phyloP scores from a whole-genome alignment of 2,888 invertebrate species.

The Oscheius myriophilus region DNA sequence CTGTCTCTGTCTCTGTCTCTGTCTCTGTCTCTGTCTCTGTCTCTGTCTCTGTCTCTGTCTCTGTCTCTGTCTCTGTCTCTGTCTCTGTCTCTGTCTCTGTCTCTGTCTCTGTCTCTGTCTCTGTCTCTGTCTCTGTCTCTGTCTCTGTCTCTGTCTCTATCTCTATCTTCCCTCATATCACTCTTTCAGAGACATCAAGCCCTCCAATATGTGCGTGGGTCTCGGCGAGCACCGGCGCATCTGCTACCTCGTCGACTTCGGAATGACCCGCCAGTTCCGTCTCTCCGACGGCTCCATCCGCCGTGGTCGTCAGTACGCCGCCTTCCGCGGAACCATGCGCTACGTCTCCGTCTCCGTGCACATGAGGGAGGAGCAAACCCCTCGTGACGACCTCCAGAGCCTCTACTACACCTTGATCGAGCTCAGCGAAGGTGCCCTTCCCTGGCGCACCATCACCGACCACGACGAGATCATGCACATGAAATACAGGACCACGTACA shows the following conservation, averaged over 20 bases:
- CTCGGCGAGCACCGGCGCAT: conserved; percentile 46
- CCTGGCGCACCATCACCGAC: conserved; percentile 58
- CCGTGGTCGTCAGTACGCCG: conserved; percentile 59
- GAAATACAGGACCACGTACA: conserved; percentile 36
- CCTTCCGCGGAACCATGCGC: conserved; percentile 65
- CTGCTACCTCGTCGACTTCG: conserved; percentile 66
- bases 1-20: no score
- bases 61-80: no score
- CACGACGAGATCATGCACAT: conserved; percentile 53
- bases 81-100: no score
- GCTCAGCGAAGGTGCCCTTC: conserved; percentile 58
- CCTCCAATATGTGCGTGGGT: conserved; percentile 65
- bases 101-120: no score
- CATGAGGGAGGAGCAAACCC: conserved; percentile 55
- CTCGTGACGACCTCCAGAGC: conserved; percentile 60
- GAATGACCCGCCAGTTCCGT: conserved; percentile 54
- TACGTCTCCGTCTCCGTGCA: conserved; percentile 67
- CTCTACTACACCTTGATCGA: conserved; percentile 62
- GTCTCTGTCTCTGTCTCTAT: no score
- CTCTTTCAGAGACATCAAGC: conserved; percentile 60
- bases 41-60: no score
- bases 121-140: no score
- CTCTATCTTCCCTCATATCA: no score
- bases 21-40: no score
- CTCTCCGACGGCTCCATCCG: conserved; percentile 52